Evolutionary conservation across 2,113 vertebrate genomes (phyloP), one percentile per base, ranked within the genome.

Genomic region (Rhynchopsitta pachyrhyncha): DNA sequence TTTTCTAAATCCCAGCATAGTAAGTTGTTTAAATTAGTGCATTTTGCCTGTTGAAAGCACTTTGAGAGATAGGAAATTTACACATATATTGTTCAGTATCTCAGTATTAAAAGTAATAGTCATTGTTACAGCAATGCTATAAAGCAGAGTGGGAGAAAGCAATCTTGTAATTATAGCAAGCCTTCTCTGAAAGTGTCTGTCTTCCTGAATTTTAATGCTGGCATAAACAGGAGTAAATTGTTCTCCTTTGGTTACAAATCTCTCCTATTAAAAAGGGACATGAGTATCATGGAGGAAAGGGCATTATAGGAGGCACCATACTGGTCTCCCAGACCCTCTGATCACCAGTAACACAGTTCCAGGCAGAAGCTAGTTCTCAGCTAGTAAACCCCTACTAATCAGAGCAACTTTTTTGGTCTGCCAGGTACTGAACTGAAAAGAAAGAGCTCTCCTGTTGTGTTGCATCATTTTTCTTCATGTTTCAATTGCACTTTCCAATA

Each of bases 401-500:
- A 71, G 86, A 95, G 85, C 91, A 93, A 55, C 92, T 35, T 88
- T 82, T 93, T 87, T 82, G 55, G n/a, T 55, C 86, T 92, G 67
- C 66, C 78, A 74, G 14, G 39, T 92, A 83, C 86, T 78, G 84
- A 95, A 82, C 63, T 93, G 86, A 66, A 69, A 92, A 86, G 49
- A 0, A 31, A 92, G 90, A 41, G 37, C 25, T 60, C 42, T 90
- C 88, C 67, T 82, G 57, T 86, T 76, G 44, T 41, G 44, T 68
- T 68, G n/a, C 55, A 63, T 70, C 62, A 46, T 83, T 92, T 95
- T 93, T 75, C 71, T 95, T 97, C 95, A 81, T 93, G 83, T 91
- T 91, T 94, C 73, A 57, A 57, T 94, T 91, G 64, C 73, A 73
- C 55, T 95, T 96, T 83, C 50, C 23, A 71, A 64, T 86, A 91